Evolutionary conservation across 2,888 invertebrate species (phyloP).

Genomic region (Syrphus vitripennis): DNA sequence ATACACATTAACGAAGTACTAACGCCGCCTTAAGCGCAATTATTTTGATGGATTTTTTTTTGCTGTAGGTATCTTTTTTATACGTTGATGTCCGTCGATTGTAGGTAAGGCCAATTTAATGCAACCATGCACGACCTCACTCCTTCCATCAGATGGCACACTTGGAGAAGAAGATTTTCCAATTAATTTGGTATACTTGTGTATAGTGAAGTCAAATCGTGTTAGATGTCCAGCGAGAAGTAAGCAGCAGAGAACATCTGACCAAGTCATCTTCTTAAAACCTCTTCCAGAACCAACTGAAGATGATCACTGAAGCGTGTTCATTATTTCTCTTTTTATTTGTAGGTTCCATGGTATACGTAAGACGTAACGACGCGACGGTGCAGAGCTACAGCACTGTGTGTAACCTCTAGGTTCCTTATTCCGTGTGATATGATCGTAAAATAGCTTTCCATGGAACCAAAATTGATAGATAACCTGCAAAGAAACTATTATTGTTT

Average conservation of each 20-base stretch:
- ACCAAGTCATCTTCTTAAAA: slow-evolving; percentile 11
- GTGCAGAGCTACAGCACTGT: neutral
- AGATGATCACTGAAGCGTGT: slow-evolving; percentile 29
- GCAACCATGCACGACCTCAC: slow-evolving; percentile 43
- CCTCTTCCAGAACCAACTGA: neutral
- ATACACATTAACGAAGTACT: slow-evolving; percentile 53
- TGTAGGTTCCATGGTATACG: neutral
- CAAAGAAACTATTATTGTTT: slow-evolving; percentile 12
- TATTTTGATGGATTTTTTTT: slow-evolving; percentile 52
- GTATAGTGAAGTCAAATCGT: neutral
- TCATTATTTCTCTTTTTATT: slow-evolving; percentile 22
- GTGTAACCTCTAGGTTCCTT: slow-evolving; percentile 26
- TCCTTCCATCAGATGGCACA: neutral
- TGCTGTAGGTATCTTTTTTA: neutral
- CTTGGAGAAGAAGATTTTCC: neutral
- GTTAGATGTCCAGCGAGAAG: neutral
- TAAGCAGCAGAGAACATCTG: neutral
- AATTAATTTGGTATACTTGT: slow-evolving; percentile 64
- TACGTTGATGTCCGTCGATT: neutral
- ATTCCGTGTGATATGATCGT: slow-evolving; percentile 57
- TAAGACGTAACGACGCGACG: slow-evolving; percentile 15
- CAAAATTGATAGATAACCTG: slow-evolving; percentile 34
- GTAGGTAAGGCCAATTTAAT: slow-evolving; percentile 54
- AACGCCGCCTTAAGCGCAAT: slow-evolving; percentile 56
- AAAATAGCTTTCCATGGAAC: slow-evolving; percentile 50